Base-by-base conservation (phyloP, 2,797 vertebrate species). In the Capromys pilorides region DNA sequence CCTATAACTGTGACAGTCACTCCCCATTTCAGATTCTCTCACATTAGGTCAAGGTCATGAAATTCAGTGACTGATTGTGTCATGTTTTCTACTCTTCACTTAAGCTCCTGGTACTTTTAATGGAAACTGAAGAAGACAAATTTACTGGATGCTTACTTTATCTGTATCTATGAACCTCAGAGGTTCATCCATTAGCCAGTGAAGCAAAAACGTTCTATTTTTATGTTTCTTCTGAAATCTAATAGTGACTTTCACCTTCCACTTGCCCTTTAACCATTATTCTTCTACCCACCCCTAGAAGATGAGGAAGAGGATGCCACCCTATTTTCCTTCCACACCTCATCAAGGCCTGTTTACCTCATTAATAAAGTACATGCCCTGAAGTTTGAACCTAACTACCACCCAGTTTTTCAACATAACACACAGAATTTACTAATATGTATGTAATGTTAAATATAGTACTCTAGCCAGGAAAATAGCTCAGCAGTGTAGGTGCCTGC, bases 221-320 rank as follows among this genome's bases (percentile, higher is more conserved):
- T 64, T 24, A 14, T 26, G 51, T 78, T 88, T 93, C 67, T 66
- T 75, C 80, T 78, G 39, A 90, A 94, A 82, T 83, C n/a, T 51
- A 41, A 49, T 73, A n/a, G 66, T 67, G 75, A 54, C 10, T 79
- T 92, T 85, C 73, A 54, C n/a, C 73, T 39, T 75, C 22, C 19
- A 21, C 12, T 64, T 59, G 8, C 16, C 0, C 11, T 67, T 84
- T 79, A 62, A 67, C 57, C 57, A 26, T 33, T 86, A 24, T n/a
- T 69, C 45, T 78, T 84, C 41, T 31, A 45, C 69, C 22, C 21
- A 39, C 81, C 31, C 49, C 33, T 9, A 22, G 62, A 92, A 66
- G 10, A 85, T 2, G 16, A 86, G 41, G 49, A 69, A 62, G 45
- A 73, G 36, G 90, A 83, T 10, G 28, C 14, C 11, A 9, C 24